Percentiles rank a stretch among this genome's conserved stretches.
These are phyloP conservation scores for Hirtodrosophila duncani DNA, from an alignment of 2,888 invertebrate species.

Conservation along the genomic window DNA sequence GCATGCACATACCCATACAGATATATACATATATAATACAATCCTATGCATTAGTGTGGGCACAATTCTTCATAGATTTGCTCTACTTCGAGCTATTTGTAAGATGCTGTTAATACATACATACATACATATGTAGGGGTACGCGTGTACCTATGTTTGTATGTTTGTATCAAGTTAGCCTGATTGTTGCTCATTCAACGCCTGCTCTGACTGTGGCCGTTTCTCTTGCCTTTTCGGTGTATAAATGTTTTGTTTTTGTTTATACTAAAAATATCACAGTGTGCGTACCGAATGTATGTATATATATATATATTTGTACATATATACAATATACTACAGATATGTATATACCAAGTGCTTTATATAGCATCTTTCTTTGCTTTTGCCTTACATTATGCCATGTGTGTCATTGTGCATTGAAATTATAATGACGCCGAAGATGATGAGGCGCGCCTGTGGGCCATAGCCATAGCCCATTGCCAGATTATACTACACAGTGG, in stretches of 20 bases:
- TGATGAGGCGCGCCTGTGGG: conserved; percentile 43
- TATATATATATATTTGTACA: conserved; percentile 32
- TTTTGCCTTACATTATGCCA: conserved; percentile 45
- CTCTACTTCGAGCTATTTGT: conserved; percentile 46
- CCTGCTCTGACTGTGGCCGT: conserved; percentile 20
- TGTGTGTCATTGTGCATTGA: conserved; percentile 61
- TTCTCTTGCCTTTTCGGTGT: no score
- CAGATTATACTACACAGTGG: no score
- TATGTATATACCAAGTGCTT: neutral
- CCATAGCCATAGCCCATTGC: no score
- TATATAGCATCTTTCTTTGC: conserved; percentile 19
- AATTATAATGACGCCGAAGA: conserved; percentile 38
- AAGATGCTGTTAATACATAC: conserved; percentile 38
- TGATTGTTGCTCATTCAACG: conserved; percentile 14
- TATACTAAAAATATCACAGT: conserved; percentile 74
- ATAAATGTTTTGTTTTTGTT: no score
- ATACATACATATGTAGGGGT: neutral
- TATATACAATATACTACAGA: no score
- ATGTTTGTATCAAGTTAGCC: no score
- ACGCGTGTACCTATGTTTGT: conserved; percentile 23
- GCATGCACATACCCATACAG: neutral
- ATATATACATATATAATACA: neutral
- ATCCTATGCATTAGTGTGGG: conserved; percentile 22
- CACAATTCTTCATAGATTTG: conserved; percentile 41
- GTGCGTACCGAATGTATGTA: conserved; percentile 61